Evolutionary conservation across 2,888 invertebrate genomes (phyloP), one percentile per base, ranked within the genome.

Genomic region (Thymelicus lineola): DNA sequence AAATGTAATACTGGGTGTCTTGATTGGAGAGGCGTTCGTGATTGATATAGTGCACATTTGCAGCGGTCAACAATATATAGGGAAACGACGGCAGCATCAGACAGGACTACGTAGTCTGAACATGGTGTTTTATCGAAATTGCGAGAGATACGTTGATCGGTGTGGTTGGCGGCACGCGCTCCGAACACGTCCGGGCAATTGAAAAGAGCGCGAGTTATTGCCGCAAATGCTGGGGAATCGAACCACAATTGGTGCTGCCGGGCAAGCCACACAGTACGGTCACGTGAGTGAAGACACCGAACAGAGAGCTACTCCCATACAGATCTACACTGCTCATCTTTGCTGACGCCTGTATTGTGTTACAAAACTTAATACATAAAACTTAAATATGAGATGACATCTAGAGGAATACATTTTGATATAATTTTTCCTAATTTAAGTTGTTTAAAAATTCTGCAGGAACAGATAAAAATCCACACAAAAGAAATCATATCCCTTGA

Each of bases 161-260:
- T 86, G 87, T 79, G 83, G 81, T 88, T 78, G 86, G 85, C 86
- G 87, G 91, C 89, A 90, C 89, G 90, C 89, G 90, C 86, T 84
- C 73, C 74, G 79, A 82, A 84, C 88, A 88, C 88, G 89, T 88
- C 84, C 82, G 78, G 80, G 82, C 88, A 86, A 91, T 92, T 91
- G 92, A 92, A 92, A 90, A 87, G 79, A 83, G 88, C 85, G 83
- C 85, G 83, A 86, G 86, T 88, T 90, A 89, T 90, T 84, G 88
- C 86, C 81, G 85, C 78, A 89, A 91, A 90, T 89, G 82, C 79
- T 77, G 81, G 85, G 85, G 84, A 84, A 87, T 87, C 84, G 85
- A 82, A 80, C 76, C 81, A 79, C 87, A 85, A 89, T 90, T 86
- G 87, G 79, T 83, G 88, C 88, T 90, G 86, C 85, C 86, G 87